A percentile compares a stretch with the other conserved stretches of the same genome.
phyloP scores from a whole-genome alignment of 2,113 vertebrate species.

The Podilymbus podiceps region DNA sequence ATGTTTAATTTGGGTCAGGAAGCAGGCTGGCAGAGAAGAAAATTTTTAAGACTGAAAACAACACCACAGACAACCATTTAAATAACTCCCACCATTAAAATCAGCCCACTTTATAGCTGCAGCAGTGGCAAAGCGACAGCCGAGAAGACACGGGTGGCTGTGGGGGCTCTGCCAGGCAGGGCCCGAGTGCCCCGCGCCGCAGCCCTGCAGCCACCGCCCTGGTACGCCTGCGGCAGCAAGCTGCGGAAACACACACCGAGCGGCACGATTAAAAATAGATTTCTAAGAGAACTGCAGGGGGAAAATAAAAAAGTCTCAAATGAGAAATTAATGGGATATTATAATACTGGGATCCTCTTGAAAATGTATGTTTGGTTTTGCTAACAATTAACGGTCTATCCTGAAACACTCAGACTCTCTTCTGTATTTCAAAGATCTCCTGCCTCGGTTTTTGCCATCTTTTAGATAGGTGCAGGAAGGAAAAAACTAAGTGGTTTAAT shows the following conservation, averaged over 20 bases:
- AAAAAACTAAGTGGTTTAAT: not conserved
- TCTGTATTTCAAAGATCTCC: not conserved
- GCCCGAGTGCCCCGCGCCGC: not conserved
- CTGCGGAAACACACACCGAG: not conserved
- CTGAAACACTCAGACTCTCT: not conserved
- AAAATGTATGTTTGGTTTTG: not conserved
- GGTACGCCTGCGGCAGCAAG: not conserved
- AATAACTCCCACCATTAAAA: not conserved
- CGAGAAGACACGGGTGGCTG: fast-evolving
- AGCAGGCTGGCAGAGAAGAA: not conserved
- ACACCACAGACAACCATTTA: not conserved
- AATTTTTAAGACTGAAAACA: not conserved
- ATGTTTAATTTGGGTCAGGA: not conserved
- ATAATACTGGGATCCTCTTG: not conserved
- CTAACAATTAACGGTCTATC: not conserved
- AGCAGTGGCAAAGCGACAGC: not conserved
- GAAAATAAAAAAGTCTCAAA: not conserved
- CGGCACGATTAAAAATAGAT: not conserved
- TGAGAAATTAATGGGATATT: not conserved
- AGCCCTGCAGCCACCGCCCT: not conserved
- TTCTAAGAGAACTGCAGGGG: not conserved
- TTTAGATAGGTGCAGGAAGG: not conserved
- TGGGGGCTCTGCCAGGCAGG: not conserved
- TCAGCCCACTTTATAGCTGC: not conserved
- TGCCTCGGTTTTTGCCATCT: not conserved